These are phyloP conservation scores for Agriopis aurantiaria DNA, from an alignment of 2,888 invertebrate species.

Conservation along the genomic window DNA sequence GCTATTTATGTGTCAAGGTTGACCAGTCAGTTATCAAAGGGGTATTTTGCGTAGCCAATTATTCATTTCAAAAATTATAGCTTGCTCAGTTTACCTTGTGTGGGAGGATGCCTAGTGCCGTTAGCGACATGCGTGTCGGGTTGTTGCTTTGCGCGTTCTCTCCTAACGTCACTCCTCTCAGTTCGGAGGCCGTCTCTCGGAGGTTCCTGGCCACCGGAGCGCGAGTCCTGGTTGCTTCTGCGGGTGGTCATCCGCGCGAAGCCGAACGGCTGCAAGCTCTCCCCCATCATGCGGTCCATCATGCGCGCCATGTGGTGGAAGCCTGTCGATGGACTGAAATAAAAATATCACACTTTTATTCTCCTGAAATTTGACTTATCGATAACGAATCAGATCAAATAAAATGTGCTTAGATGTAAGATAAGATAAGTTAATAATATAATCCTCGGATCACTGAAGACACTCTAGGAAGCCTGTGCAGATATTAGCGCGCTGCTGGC, in stretches of 20 bases:
- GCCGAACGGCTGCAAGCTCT: conserved; percentile 89
- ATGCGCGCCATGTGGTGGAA: conserved; percentile 90
- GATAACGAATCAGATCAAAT: not conserved
- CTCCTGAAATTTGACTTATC: not conserved
- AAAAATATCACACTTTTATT: conserved; percentile 2
- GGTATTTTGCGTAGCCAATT: not conserved
- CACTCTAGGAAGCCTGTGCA: too few relatives aligned
- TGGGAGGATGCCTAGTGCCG: conserved; percentile 78
- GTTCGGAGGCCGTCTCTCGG: conserved; percentile 70
- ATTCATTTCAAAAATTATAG: not conserved
- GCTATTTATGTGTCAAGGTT: conserved; percentile 2
- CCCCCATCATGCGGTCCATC: conserved; percentile 91
- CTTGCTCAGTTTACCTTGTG: conserved; percentile 67
- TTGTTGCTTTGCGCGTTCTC: conserved; percentile 59
- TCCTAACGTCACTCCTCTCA: conserved; percentile 63
- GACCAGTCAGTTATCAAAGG: not conserved
- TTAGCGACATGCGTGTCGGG: conserved; percentile 65
- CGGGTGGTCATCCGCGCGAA: conserved; percentile 88
- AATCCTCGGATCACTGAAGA: too few relatives aligned
- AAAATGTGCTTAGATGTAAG: too few relatives aligned
- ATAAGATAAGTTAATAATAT: too few relatives aligned
- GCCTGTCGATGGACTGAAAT: conserved; percentile 84
- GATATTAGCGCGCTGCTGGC: too few relatives aligned
- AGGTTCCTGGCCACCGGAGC: conserved; percentile 53
- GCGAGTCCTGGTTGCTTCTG: conserved; percentile 61